Evolutionary conservation across 1,140 invertebrate genomes (phyloP), one percentile per base, ranked within the genome.

Genomic region (Rhysida immarginata): DNA sequence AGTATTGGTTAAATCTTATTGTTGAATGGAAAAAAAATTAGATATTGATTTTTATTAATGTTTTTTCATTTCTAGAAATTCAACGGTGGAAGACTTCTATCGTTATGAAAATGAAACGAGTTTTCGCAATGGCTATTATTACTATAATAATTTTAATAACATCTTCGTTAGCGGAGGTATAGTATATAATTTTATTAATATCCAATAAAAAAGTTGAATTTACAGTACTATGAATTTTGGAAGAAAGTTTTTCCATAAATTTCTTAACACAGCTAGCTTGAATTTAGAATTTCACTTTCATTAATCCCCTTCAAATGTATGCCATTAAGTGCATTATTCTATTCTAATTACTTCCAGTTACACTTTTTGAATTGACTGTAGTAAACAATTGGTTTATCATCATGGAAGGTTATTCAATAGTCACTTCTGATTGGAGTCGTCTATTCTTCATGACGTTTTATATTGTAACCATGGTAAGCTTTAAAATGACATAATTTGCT

Each of bases 391-490:
- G 75, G 75, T 89, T 86, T 68, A 86, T 92, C 54, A 78, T 89
- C n/a, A 93, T 93, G 89, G 86, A 90, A 66, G 85, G 84, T 14
- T 91, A 84, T 69, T 85, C 84, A 1, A 71, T 75, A 24, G 81
- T 82, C 2, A 75, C 79, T 1, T 3, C 77, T 26, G 64, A 72
- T 27, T 71, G 68, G 68, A 66, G 64, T 54, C 74, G 88, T 60
- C 71, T 86, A 25, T 94, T 85, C 67, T 93, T 94, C 66, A 92
- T 93, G 83, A 72, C 79, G 49, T 94, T 93, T 71, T 92, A 92
- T 69, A 72, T 94, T 23, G 81, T 87, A 58, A 92, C 85, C 26
- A 90, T 92, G 87, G 85, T 73, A 61, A 64, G 63, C 60, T n/a
- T n/a, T 51, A 51, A 51, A 26, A 0, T 21, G n/a, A 24, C 14